These are phyloP conservation scores for Dinomys branickii DNA, from an alignment of 2,113 vertebrate species.

Conservation along the genomic window DNA sequence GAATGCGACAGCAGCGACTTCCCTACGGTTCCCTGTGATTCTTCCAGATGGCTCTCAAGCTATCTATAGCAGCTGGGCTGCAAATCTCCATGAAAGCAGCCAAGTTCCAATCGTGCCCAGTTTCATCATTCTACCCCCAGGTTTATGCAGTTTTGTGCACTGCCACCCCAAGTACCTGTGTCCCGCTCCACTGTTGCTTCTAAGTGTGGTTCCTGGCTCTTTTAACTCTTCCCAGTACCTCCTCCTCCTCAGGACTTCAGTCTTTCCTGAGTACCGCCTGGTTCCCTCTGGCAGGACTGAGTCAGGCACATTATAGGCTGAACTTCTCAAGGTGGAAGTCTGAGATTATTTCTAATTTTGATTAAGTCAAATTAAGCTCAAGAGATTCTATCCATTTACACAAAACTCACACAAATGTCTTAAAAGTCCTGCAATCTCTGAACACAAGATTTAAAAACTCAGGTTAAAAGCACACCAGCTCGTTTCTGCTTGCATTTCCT, in stretches of 20 bases:
- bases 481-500: not conserved
- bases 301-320: not conserved
- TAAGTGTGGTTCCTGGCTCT: not conserved
- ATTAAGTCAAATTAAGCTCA: not conserved
- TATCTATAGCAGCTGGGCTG: not conserved
- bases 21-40: not conserved
- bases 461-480: not conserved
- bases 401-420: not conserved
- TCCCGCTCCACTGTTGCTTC: not conserved
- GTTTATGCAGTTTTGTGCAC: not conserved
- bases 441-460: not conserved
- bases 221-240: not conserved
- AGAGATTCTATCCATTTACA: not conserved
- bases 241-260: not conserved
- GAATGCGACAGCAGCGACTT: not conserved
- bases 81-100: not conserved
- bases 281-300: too few species aligned
- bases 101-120: not conserved
- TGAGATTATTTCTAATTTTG: not conserved
- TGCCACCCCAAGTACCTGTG: not conserved
- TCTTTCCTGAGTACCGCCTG: not conserved
- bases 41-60: not conserved
- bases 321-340: not conserved
- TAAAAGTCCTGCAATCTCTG: not conserved
- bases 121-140: not conserved